Evolutionary conservation across 1,140 invertebrate genomes (phyloP).

Genomic region (Cydia splendana): DNA sequence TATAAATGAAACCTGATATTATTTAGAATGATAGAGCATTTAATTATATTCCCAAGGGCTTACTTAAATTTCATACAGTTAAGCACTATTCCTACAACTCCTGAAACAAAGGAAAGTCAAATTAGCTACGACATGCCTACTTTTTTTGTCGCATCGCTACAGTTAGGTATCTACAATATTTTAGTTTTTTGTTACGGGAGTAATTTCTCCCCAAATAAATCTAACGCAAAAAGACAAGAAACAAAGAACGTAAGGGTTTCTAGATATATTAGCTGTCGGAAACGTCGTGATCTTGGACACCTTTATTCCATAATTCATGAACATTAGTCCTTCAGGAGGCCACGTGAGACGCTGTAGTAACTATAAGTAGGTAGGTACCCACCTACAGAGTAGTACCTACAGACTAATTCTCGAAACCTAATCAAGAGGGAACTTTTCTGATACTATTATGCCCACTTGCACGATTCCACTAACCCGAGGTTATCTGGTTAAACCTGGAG

Average conservation of each 20-base stretch:
- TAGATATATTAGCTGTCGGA: constrained; percentile 1
- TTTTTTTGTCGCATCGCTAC: neutral
- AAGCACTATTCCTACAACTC: too few species aligned
- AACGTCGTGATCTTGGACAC: constrained; percentile 15
- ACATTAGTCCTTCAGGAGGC: constrained; percentile 58
- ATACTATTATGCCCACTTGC: too few species aligned
- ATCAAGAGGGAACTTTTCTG: neutral
- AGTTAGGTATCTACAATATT: neutral
- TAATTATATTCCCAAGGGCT: too few species aligned
- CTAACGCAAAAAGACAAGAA: constrained; percentile 3
- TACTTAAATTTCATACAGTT: too few species aligned
- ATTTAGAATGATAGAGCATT: too few species aligned
- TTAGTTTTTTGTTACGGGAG: neutral
- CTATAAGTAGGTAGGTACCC: neutral
- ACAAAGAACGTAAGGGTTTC: neutral
- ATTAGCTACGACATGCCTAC: too few species aligned
- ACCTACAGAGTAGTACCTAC: too few species aligned
- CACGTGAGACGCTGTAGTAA: constrained; percentile 57
- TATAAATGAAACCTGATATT: too few species aligned
- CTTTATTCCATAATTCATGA: constrained; percentile 63
- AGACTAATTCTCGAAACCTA: neutral
- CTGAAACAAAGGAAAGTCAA: too few species aligned
- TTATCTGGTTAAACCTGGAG: too few species aligned
- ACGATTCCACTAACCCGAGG: too few species aligned
- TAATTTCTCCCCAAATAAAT: neutral